These are phyloP conservation scores for Drosophila kikkawai DNA, from an alignment of 1,140 invertebrate species.

Conservation along the genomic window DNA sequence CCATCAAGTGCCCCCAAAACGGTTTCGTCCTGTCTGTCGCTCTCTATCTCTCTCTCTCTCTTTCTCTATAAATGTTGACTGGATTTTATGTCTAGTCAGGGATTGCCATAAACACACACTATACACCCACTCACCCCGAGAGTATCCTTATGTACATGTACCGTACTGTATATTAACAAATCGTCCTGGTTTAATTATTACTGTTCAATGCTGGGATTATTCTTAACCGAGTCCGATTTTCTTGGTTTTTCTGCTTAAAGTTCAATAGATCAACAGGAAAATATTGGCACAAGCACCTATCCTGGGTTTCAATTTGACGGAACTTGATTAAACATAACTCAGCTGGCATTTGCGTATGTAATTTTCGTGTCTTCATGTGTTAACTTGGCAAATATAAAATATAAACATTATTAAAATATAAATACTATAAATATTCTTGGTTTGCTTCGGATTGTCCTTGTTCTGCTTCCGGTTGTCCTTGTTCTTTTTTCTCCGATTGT, in stretches of 20 bases:
- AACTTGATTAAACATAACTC: too few relatives aligned
- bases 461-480: too few relatives aligned
- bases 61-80: constrained; percentile 59
- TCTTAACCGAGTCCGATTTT: neutral
- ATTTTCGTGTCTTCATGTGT: too few relatives aligned
- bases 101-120: constrained; percentile 66
- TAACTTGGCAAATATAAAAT: too few relatives aligned
- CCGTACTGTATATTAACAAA: neutral
- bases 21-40: constrained; percentile 38
- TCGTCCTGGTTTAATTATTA: constrained; percentile 7
- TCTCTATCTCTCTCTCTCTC: constrained; percentile 31
- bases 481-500: too few relatives aligned
- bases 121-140: constrained; percentile 5
- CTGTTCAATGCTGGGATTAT: neutral
- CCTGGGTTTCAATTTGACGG: too few relatives aligned
- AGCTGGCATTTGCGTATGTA: too few relatives aligned
- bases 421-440: too few relatives aligned
- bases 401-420: too few relatives aligned
- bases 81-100: constrained; percentile 75
- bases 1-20: constrained; percentile 53
- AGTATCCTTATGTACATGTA: constrained; percentile 4
- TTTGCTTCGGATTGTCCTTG: too few relatives aligned
- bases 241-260: neutral
- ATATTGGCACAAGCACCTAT: neutral
- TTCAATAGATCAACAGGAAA: neutral